Percentiles rank a stretch among this genome's conserved stretches.
Conservation (phyloP, 35 echinoderm and acorn worm genomes). For the Acanthaster planci region DNA sequence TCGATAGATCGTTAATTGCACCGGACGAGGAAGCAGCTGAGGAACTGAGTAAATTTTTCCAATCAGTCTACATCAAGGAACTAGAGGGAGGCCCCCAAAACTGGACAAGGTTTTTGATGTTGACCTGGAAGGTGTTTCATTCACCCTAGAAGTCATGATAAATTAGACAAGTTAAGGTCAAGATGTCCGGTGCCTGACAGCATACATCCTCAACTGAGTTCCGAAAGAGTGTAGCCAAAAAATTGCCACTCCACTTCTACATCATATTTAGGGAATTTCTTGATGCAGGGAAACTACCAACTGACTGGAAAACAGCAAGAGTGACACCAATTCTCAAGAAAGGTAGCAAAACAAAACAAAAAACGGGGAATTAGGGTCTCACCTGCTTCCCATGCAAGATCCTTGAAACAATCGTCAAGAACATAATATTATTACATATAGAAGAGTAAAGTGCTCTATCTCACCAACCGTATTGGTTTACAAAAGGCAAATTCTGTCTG, state of each 20-base stretch:
- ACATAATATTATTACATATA: conserved; percentile 20
- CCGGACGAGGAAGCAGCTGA: too few relatives aligned
- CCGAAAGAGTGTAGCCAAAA: conserved; percentile 4
- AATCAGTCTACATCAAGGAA: too few relatives aligned
- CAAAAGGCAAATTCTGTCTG: conserved; percentile 35
- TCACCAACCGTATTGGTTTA: background rate
- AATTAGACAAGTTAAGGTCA: too few relatives aligned
- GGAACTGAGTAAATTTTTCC: too few relatives aligned
- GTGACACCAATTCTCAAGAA: conserved; percentile 57
- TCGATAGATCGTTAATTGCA: too few relatives aligned
- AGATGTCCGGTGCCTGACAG: too few relatives aligned
- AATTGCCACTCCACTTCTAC: conserved; percentile 5
- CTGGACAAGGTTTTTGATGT: too few relatives aligned
- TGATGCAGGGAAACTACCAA: conserved; percentile 44
- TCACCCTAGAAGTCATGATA: too few relatives aligned
- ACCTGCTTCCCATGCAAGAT: conserved; percentile 53
- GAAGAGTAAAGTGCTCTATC: conserved; percentile 2
- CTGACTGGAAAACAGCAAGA: conserved; percentile 50
- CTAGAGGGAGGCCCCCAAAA: too few relatives aligned
- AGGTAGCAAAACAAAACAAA: conserved; percentile 37
- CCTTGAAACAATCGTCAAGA: conserved; percentile 47
- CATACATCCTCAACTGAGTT: background rate
- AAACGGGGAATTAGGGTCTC: conserved; percentile 42
- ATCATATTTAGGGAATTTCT: conserved; percentile 43
- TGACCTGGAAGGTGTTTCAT: too few relatives aligned